These are phyloP conservation scores for Leptinotarsa tumamoca DNA, from an alignment of 2,888 invertebrate genomes.

Conservation along the genomic window DNA sequence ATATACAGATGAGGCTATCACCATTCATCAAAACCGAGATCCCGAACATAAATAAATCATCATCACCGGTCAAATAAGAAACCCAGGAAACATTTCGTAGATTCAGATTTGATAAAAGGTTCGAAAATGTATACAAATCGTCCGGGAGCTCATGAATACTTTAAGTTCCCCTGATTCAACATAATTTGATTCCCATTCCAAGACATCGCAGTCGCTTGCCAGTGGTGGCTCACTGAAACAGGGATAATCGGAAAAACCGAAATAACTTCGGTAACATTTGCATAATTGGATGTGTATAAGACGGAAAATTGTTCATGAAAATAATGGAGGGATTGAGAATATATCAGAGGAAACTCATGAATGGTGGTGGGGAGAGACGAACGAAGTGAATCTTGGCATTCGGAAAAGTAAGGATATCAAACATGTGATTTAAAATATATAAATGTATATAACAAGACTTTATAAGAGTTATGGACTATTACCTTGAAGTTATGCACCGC, in stretches of 20 bases:
- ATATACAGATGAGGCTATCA: conserved; percentile 19
- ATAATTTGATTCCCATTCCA: conserved; percentile 31
- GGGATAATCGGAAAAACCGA: background rate
- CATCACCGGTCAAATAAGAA: conserved; percentile 37
- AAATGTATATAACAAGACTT: too few species aligned
- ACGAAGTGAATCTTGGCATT: too few species aligned
- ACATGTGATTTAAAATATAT: too few species aligned
- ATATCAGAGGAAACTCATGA: too few species aligned
- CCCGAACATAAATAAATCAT: conserved; percentile 35
- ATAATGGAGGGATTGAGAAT: too few species aligned
- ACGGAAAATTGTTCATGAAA: too few species aligned
- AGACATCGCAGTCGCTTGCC: conserved; percentile 10
- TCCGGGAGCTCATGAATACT: conserved; percentile 45
- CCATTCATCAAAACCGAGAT: conserved; percentile 24
- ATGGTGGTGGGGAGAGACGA: too few species aligned
- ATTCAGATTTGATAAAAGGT: conserved; percentile 36
- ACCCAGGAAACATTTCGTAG: conserved; percentile 21
- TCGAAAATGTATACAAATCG: conserved; percentile 46
- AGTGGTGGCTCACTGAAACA: background rate
- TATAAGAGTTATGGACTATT: too few species aligned
- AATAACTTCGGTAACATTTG: too few species aligned
- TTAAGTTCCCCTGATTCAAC: conserved; percentile 10
- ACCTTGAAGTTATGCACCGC: too few species aligned
- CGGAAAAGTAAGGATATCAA: too few species aligned
- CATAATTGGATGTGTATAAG: too few species aligned